Base-by-base conservation (phyloP, 2,797 vertebrate genomes). In the Phyllotis vaccarum region DNA sequence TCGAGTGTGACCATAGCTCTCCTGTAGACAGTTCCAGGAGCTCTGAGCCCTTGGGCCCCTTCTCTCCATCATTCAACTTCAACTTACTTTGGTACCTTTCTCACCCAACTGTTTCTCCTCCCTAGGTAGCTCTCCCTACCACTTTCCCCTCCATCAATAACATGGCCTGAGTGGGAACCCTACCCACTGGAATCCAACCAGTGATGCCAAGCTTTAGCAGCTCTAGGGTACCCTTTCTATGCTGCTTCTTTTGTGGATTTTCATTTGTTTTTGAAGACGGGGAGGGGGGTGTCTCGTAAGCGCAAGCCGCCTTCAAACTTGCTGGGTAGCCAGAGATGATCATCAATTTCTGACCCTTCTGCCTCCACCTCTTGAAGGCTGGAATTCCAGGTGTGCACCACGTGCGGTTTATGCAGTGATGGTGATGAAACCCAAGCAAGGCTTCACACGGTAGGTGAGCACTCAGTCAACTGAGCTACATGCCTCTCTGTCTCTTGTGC, bases 361-460 rank as follows among this genome's bases (percentile, higher is more conserved):
- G 49, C 49, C 37, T n/a, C 66, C 2, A 34, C 14, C 16, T 56
- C 66, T 72, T 22, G 27, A 88, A 31, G 14, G 13, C 14, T 40
- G 52, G 37, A 40, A 74, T 58, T 87, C n/a, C 52, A 34, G 68
- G 68, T 34, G 17, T 58, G n/a, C 2, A 0, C 24, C 68, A 27
- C 66, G 6, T 19, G 9, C 43, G 66, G n/a, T 43, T 58, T 40
- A 56, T 12, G 3, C 68, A 43, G 17, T 58, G n/a, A 52, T 29
- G 37, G 52, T 14, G 52, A 21, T 21, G n/a, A 43, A 58, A 43
- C 27, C n/a, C 54, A 74, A 9, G 43, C 6, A 66, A 85, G 2
- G 24, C n/a, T 56, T 46, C 12, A 3, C 37, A 74, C 0, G 1
- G 27, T 7, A 21, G 34, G 24, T 2, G 1, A 75, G 52, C 11